These are phyloP conservation scores for Zaprionus kolodkinae DNA, from an alignment of 1,140 invertebrate genomes.

Conservation along the genomic window DNA sequence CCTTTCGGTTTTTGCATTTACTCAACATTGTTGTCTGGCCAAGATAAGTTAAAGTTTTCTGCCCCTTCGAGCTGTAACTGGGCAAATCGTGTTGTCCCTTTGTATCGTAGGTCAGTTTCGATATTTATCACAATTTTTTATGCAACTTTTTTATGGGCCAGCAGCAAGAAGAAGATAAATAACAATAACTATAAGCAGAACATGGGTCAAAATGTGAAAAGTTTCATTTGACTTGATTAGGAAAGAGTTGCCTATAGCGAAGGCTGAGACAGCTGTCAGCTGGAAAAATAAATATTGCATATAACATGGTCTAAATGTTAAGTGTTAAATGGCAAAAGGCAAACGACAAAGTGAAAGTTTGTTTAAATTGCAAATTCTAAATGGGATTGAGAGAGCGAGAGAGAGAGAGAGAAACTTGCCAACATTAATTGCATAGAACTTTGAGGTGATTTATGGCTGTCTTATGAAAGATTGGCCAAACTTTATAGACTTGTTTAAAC, in stretches of 20 bases:
- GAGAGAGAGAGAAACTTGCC: slow-evolving; percentile 6
- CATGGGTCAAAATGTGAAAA: slow-evolving; percentile 37
- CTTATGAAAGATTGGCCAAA: neutral
- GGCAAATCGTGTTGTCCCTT: slow-evolving; percentile 31
- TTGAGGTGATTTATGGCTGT: slow-evolving; percentile 27
- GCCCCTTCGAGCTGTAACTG: slow-evolving; percentile 19
- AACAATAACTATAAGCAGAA: slow-evolving; percentile 24
- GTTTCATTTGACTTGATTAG: slow-evolving; percentile 50
- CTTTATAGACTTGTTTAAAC: neutral
- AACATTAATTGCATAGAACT: slow-evolving; percentile 44
- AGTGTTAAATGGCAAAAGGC: slow-evolving; percentile 5
- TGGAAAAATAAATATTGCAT: slow-evolving; percentile 16
- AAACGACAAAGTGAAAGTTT: slow-evolving; percentile 33
- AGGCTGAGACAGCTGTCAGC: slow-evolving; percentile 20
- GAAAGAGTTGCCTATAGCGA: too few relatives aligned
- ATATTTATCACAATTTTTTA: slow-evolving; percentile 48
- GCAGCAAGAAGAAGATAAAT: slow-evolving; percentile 7
- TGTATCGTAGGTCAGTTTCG: slow-evolving; percentile 19
- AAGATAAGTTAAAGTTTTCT: slow-evolving; percentile 33
- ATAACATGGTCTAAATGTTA: neutral
- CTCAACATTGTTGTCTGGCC: slow-evolving; percentile 31
- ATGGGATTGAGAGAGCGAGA: neutral
- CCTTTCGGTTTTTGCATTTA: neutral
- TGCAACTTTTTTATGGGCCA: slow-evolving; percentile 35
- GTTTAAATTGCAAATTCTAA: slow-evolving; percentile 31